phyloP scores from a whole-genome alignment of 2,113 vertebrate species.

The Antigone vipio region DNA sequence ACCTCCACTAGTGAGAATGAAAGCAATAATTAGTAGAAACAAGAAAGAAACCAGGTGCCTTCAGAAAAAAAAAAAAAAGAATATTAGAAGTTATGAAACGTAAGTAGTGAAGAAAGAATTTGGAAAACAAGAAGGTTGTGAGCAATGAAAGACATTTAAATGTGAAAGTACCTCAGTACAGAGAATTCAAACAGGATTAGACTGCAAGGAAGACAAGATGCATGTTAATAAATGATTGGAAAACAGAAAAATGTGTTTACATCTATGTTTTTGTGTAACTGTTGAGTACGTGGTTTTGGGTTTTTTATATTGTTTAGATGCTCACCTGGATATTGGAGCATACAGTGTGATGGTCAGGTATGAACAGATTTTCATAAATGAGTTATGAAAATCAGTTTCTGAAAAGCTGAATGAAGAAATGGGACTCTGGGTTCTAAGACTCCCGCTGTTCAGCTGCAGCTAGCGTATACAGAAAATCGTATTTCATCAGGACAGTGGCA shows the following conservation, averaged over 20 bases:
- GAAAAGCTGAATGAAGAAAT: not conserved
- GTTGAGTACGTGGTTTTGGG: not conserved
- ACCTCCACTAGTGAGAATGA: not conserved
- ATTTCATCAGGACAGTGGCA: not conserved
- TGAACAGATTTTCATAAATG: not conserved
- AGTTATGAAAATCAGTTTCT: not conserved
- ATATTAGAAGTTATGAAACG: not conserved
- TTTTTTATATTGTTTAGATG: not conserved
- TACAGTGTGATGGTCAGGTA: not conserved
- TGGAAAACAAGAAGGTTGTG: not conserved
- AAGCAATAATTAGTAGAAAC: not conserved
- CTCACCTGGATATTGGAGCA: not conserved
- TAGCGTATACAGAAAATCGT: rapidly evolving
- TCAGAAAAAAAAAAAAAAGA: not conserved
- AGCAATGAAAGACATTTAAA: not conserved
- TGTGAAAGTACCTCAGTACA: not conserved
- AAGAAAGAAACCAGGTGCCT: not conserved
- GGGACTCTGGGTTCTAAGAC: not conserved
- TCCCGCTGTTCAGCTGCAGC: not conserved
- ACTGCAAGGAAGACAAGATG: not conserved
- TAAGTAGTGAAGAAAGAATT: not conserved
- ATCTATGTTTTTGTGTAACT: not conserved
- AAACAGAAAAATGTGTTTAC: not conserved
- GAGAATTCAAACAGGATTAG: not conserved
- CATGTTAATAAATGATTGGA: not conserved